Evolutionary conservation across 2,113 vertebrate genomes (phyloP).

Genomic region (Bubo scandiacus): DNA sequence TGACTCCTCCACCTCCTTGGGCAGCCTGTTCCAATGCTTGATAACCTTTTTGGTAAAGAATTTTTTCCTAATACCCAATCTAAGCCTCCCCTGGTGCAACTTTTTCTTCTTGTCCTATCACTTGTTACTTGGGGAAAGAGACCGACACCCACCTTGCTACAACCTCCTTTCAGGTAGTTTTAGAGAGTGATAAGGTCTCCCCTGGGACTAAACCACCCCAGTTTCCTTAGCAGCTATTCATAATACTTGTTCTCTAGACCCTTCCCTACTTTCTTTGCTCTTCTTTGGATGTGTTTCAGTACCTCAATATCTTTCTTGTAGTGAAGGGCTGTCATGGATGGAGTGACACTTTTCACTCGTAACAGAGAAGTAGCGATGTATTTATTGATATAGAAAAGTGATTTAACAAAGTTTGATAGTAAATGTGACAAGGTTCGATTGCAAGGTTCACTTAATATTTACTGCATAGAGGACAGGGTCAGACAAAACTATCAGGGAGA

Average conservation of each 20-base stretch:
- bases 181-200: accelerated
- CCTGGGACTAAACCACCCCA: not conserved
- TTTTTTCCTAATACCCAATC: not conserved
- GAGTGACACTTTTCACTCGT: too few relatives aligned
- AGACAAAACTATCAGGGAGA: too few relatives aligned
- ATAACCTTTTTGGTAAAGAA: not conserved
- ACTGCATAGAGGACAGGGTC: too few relatives aligned
- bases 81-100: accelerated
- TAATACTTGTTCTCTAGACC: too few relatives aligned
- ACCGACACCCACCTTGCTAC: accelerated
- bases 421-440: too few relatives aligned
- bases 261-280: not conserved
- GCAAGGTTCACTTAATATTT: too few relatives aligned
- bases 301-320: not conserved
- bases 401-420: too few relatives aligned
- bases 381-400: too few relatives aligned
- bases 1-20: not conserved
- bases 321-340: too few relatives aligned
- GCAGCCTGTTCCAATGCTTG: not conserved
- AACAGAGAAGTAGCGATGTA: too few relatives aligned
- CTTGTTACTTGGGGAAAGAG: not conserved
- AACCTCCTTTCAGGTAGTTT: not conserved
- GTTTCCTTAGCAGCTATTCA: not conserved
- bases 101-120: accelerated
- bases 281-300: not conserved